phyloP scores from a whole-genome alignment of 2,888 invertebrate genomes.

The Craniophora ligustri region DNA sequence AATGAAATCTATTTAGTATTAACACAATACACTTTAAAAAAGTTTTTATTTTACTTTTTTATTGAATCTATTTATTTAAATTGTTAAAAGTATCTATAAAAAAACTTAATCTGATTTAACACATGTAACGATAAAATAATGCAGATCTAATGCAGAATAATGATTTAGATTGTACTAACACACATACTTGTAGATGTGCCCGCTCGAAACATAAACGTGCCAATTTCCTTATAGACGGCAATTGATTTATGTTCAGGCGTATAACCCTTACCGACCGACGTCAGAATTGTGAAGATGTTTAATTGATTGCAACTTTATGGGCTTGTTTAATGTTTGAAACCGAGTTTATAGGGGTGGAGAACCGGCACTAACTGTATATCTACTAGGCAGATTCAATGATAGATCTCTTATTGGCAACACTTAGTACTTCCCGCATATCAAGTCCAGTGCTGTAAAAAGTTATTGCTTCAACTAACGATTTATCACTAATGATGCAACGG shows the following conservation, averaged over 20 bases:
- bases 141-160: constrained; percentile 22
- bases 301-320: constrained; percentile 65
- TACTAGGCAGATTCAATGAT: constrained; percentile 53
- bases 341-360: constrained; percentile 55
- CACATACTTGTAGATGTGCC: constrained; percentile 20
- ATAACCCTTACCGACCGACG: constrained; percentile 51
- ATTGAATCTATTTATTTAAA: no score
- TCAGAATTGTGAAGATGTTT: constrained; percentile 59
- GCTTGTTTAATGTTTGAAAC: constrained; percentile 58
- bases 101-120: neutral
- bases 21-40: no score
- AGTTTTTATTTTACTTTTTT: no score
- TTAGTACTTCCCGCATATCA: constrained; percentile 60
- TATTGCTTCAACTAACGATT: constrained; percentile 62
- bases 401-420: constrained; percentile 57
- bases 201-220: constrained; percentile 55
- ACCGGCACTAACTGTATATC: constrained; percentile 50
- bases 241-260: constrained; percentile 61
- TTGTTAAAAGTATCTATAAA: no score
- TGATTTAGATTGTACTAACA: constrained; percentile 15
- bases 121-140: constrained; percentile 1
- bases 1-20: no score
- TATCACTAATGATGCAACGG: constrained; percentile 54
- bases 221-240: constrained; percentile 63
- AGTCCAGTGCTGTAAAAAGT: constrained; percentile 57